Conservation (phyloP, 2,113 vertebrate species). For the Corydoras sp. region DNA sequence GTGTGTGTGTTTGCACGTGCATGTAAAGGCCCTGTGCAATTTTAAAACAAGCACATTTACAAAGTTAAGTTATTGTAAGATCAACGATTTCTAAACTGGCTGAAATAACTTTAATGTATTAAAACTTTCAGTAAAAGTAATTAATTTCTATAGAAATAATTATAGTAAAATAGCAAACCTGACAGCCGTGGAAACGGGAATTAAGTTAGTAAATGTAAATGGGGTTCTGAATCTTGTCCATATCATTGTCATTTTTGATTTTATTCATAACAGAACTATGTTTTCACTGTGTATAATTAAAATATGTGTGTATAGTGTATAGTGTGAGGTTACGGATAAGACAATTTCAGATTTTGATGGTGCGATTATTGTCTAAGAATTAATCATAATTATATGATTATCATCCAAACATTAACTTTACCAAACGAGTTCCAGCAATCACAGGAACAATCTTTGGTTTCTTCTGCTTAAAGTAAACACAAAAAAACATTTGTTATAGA, state of each 20-base stretch:
- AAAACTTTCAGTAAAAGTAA: conserved; percentile 6
- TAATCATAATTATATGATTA: no score
- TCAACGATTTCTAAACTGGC: conserved; percentile 13
- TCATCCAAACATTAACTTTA: no score
- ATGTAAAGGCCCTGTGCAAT: background rate
- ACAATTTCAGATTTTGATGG: no score
- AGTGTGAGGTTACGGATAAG: no score
- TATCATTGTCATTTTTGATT: background rate
- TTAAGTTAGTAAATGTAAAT: background rate
- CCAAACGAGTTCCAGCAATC: no score
- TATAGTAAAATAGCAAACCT: background rate
- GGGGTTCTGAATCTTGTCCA: background rate
- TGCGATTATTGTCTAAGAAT: no score
- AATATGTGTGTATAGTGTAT: no score
- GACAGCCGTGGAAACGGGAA: background rate
- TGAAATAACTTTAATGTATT: conserved; percentile 22
- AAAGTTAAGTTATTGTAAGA: conserved; percentile 22
- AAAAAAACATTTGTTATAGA: no score
- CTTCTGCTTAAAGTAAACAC: no score
- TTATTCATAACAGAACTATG: no score
- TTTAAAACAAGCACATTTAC: conserved; percentile 12
- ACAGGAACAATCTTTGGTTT: no score
- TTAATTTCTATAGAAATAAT: background rate
- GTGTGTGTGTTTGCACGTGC: background rate
- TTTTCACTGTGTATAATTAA: no score